Evolutionary conservation across 2,797 vertebrate species (phyloP).

Genomic region (Sebastes itinus): DNA sequence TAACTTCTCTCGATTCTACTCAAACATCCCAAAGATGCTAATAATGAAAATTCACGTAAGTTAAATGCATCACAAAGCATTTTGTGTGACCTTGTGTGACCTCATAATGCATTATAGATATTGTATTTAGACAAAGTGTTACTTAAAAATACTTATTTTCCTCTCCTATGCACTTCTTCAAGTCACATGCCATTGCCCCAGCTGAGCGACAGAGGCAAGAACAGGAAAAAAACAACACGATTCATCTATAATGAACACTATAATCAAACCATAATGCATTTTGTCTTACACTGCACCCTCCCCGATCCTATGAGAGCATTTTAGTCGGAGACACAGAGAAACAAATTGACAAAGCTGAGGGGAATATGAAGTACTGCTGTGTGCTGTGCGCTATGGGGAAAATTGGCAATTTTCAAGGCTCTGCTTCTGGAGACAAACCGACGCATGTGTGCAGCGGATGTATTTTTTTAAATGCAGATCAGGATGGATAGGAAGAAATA

Average conservation of each 20-base stretch:
- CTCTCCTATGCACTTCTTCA: not conserved
- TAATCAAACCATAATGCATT: constrained; percentile 36
- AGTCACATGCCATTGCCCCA: not conserved
- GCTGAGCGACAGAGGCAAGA: not conserved
- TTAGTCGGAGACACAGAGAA: not conserved
- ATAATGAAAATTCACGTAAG: too few species aligned
- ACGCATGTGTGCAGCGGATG: not conserved
- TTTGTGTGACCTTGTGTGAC: not conserved
- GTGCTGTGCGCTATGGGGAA: not conserved
- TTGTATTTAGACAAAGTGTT: not conserved
- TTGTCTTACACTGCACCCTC: constrained; percentile 1
- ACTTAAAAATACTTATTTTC: not conserved
- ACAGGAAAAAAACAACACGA: not conserved
- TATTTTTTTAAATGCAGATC: constrained; percentile 19
- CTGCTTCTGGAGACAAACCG: constrained; percentile 5
- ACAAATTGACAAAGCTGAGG: constrained; percentile 31
- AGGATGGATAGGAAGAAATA: constrained; percentile 2
- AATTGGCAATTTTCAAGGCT: constrained; percentile 44
- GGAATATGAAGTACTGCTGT: constrained; percentile 24
- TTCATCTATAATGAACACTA: constrained; percentile 2
- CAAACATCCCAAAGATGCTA: too few species aligned
- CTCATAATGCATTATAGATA: not conserved
- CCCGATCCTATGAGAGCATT: not conserved
- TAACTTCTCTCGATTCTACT: accelerated
- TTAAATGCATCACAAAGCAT: not conserved